A percentile compares a stretch with the other conserved stretches of the same genome.
Evolutionary conservation across 2,113 vertebrate genomes (phyloP).

Genomic region (Sturnus vulgaris): DNA sequence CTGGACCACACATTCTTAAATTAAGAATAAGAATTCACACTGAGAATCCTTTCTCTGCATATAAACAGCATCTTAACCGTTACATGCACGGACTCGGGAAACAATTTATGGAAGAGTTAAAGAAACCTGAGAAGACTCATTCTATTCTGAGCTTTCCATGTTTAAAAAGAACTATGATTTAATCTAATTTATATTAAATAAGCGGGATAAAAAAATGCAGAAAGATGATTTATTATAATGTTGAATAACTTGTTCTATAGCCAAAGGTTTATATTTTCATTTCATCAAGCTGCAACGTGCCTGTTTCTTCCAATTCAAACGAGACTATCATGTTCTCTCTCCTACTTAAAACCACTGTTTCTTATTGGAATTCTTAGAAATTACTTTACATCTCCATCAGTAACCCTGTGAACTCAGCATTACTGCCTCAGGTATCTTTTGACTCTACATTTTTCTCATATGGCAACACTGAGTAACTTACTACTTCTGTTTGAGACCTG

Average conservation of each 20-base stretch:
- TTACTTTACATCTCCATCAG: not conserved
- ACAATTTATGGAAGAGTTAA: not conserved
- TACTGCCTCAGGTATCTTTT: not conserved
- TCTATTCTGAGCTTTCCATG: not conserved
- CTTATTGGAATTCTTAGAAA: not conserved
- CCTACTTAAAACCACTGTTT: not conserved
- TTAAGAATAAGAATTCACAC: not conserved
- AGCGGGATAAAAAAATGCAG: not conserved
- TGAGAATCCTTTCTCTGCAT: not conserved
- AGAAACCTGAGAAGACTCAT: not conserved
- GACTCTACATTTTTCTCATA: not conserved
- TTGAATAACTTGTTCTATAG: not conserved
- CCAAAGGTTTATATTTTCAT: not conserved
- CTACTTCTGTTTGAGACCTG: not conserved
- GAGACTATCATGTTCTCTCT: not conserved
- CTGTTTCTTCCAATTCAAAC: not conserved
- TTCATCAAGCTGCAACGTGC: not conserved
- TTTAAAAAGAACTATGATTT: not conserved
- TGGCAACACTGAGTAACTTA: not conserved
- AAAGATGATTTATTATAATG: not conserved
- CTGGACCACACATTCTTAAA: not conserved
- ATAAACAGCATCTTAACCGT: not conserved
- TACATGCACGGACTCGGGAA: not conserved
- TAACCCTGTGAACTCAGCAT: not conserved
- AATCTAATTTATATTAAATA: not conserved